These are phyloP conservation scores for Triplophysa rosa DNA, from an alignment of 2,113 vertebrate genomes.

Conservation along the genomic window DNA sequence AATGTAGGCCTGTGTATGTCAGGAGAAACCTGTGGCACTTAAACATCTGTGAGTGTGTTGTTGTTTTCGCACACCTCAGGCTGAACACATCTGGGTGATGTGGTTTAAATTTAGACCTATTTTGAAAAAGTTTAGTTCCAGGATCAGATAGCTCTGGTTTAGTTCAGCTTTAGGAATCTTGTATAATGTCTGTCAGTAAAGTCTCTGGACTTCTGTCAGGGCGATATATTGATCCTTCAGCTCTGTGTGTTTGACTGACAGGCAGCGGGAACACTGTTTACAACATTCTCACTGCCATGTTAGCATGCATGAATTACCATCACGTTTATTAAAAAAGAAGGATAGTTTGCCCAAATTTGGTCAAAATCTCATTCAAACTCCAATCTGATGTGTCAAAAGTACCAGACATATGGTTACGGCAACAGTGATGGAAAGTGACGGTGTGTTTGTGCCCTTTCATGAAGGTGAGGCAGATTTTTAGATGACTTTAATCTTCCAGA, in stretches of 20 bases:
- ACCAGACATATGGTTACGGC: neutral
- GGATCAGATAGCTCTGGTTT: too few species aligned
- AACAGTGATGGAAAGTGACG: conserved; percentile 9
- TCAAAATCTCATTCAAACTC: too few species aligned
- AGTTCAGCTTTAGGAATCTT: too few species aligned
- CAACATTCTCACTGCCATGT: conserved; percentile 10
- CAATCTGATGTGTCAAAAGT: too few species aligned
- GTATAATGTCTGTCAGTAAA: neutral
- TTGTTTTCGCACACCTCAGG: neutral
- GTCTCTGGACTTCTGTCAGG: conserved; percentile 6
- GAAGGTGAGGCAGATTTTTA: conserved; percentile 49
- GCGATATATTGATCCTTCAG: conserved; percentile 10
- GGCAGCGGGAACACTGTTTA: conserved; percentile 11
- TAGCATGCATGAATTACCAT: conserved; percentile 7
- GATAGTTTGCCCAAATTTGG: too few species aligned
- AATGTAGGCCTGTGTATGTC: neutral
- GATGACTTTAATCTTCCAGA: conserved; percentile 53
- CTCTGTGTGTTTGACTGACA: conserved; percentile 12
- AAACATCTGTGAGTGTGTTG: neutral
- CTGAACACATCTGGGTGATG: conserved; percentile 1
- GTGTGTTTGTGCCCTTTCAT: conserved; percentile 41
- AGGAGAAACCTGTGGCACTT: neutral
- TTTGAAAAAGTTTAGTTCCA: too few species aligned
- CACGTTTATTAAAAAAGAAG: neutral
- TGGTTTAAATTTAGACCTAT: neutral